phyloP scores from a whole-genome alignment of 2,113 vertebrate genomes.

The Mungos mungo region DNA sequence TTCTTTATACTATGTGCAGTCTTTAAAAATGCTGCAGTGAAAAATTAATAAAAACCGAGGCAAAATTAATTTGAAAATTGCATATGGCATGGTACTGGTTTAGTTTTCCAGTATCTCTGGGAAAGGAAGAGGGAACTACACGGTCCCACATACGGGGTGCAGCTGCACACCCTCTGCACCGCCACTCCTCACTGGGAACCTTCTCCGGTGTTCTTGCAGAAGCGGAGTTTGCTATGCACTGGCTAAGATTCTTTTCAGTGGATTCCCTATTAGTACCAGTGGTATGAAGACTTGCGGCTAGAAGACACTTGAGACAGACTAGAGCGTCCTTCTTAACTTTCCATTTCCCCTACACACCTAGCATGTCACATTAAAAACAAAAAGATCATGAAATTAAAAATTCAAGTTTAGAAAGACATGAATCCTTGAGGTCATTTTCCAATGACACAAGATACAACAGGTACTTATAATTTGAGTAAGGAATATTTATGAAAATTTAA shows the following conservation, averaged over 20 bases:
- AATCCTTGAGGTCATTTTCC: not conserved
- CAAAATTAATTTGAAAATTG: not conserved
- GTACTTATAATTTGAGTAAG: not conserved
- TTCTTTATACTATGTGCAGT: not conserved
- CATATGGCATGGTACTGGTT: not conserved
- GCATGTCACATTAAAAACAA: not conserved
- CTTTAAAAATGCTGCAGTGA: constrained; percentile 8
- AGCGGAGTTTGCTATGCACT: not conserved
- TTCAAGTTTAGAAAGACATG: not conserved
- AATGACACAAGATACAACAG: not conserved
- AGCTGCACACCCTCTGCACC: not conserved
- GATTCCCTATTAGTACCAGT: not conserved
- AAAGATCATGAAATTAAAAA: not conserved
- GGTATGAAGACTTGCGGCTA: not conserved
- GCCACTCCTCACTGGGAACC: not conserved
- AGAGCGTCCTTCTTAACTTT: not conserved
- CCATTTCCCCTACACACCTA: not conserved
- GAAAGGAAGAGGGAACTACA: not conserved
- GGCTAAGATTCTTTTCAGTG: not conserved
- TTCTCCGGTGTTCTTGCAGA: not conserved
- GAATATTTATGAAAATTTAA: not conserved
- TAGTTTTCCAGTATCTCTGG: not conserved
- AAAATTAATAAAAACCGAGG: not conserved
- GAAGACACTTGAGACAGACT: not conserved
- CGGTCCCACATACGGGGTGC: not conserved